These are phyloP conservation scores for Heteromormyrus szaboi DNA, from an alignment of 2,797 vertebrate genomes.

Conservation along the genomic window DNA sequence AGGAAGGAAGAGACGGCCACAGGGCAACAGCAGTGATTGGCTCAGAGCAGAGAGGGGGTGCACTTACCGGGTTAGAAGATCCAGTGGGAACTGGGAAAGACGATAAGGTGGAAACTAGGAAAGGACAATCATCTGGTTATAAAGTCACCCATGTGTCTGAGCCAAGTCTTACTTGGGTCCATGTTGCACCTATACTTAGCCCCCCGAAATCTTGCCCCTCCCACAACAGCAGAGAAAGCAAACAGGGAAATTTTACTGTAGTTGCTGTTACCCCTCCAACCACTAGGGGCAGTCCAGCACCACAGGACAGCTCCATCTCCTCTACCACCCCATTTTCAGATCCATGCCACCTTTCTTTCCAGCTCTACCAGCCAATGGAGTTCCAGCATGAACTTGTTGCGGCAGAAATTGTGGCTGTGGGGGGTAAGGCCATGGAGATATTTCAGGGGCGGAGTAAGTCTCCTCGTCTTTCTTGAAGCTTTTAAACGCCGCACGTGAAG, in stretches of 20 bases:
- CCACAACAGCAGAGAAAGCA: slow-evolving; percentile 29
- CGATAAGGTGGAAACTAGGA: background rate
- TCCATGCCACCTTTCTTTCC: slow-evolving; percentile 23
- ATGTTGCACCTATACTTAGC: slow-evolving; percentile 69
- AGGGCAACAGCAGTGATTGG: background rate
- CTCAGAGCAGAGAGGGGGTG: slow-evolving; percentile 24
- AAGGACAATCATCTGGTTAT: slow-evolving; percentile 31
- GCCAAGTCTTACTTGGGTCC: slow-evolving; percentile 73
- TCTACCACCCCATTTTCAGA: slow-evolving; percentile 52
- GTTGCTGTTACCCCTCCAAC: slow-evolving; percentile 22
- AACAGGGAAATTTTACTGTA: slow-evolving; percentile 28
- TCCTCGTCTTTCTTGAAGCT: slow-evolving; percentile 39
- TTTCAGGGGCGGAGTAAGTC: slow-evolving; percentile 37
- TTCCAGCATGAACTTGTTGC: slow-evolving; percentile 58
- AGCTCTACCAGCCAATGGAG: slow-evolving; percentile 35
- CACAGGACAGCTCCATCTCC: slow-evolving; percentile 63
- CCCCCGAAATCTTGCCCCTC: slow-evolving; percentile 51
- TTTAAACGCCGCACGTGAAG: slow-evolving; percentile 32
- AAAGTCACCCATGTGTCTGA: slow-evolving; percentile 54
- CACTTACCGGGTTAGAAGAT: background rate
- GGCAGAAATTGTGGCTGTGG: slow-evolving; percentile 13
- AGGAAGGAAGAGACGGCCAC: slow-evolving; percentile 15
- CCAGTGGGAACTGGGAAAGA: background rate
- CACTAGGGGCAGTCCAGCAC: slow-evolving; percentile 55
- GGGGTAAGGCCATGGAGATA: slow-evolving; percentile 26